phyloP scores from a whole-genome alignment of 1,140 invertebrate genomes.

The Tachypleus tridentatus region DNA sequence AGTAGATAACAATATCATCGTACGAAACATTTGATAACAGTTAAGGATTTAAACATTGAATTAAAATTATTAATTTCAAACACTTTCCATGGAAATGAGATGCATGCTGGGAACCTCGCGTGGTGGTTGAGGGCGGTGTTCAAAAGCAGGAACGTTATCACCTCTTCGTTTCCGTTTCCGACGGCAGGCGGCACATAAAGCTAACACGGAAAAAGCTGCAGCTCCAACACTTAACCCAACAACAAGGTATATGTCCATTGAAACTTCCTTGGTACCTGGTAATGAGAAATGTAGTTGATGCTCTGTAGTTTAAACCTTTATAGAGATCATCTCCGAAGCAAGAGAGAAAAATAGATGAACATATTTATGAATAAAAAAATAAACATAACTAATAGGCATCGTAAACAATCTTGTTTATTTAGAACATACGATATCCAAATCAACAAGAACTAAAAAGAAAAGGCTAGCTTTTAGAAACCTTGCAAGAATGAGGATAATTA shows the following conservation, averaged over 20 bases:
- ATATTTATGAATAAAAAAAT: constrained; percentile 55
- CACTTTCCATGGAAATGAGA: constrained; percentile 42
- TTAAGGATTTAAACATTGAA: too few relatives aligned
- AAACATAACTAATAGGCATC: constrained; percentile 61
- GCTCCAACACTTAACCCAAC: constrained; percentile 22
- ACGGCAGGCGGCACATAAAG: constrained; percentile 29
- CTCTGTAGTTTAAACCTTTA: too few relatives aligned
- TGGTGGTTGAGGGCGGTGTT: constrained; percentile 31
- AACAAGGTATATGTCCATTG: constrained; percentile 25
- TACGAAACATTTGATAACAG: too few relatives aligned
- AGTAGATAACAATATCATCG: too few relatives aligned
- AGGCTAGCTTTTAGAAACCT: too few relatives aligned
- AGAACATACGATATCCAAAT: too few relatives aligned
- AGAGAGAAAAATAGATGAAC: constrained; percentile 41
- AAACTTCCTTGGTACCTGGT: too few relatives aligned
- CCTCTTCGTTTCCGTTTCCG: constrained; percentile 29
- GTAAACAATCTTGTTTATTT: constrained; percentile 49
- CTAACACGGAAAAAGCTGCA: constrained; percentile 19
- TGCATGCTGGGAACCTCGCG: constrained; percentile 41
- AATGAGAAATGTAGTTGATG: too few relatives aligned
- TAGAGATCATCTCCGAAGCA: too few relatives aligned
- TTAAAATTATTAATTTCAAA: constrained; percentile 29
- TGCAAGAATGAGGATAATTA: too few relatives aligned
- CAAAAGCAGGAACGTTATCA: constrained; percentile 19
- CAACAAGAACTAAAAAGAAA: too few relatives aligned